These are phyloP conservation scores for Coranthus polyacanthus DNA, from an alignment of 2,797 vertebrate genomes.

Conservation along the genomic window DNA sequence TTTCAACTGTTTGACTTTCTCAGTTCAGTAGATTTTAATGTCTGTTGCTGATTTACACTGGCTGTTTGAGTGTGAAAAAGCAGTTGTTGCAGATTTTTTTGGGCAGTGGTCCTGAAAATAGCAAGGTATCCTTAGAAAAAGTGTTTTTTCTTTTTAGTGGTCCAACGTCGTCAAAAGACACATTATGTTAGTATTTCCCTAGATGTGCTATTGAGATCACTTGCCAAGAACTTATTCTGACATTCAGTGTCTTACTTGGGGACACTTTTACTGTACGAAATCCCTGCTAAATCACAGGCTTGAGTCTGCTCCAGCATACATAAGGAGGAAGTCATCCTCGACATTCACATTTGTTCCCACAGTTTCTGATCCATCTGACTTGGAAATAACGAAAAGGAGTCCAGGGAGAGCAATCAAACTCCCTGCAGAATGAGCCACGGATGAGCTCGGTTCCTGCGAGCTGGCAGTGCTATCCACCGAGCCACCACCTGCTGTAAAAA, in stretches of 20 bases:
- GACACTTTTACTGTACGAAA: conserved; percentile 33
- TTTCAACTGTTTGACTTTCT: too few relatives aligned
- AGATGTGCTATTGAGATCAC: conserved; percentile 41
- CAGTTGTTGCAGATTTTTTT: too few relatives aligned
- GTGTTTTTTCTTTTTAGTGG: too few relatives aligned
- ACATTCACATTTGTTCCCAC: conserved; percentile 32
- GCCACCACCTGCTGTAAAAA: conserved; percentile 42
- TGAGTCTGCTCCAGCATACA: conserved; percentile 51
- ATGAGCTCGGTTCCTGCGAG: conserved; percentile 10
- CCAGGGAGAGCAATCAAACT: conserved; percentile 61
- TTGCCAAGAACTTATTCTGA: conserved; percentile 21
- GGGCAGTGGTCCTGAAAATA: too few relatives aligned
- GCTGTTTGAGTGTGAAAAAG: too few relatives aligned
- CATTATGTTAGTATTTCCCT: too few relatives aligned
- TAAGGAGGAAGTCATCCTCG: conserved; percentile 40
- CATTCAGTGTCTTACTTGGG: conserved; percentile 34
- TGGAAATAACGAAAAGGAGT: conserved; percentile 48
- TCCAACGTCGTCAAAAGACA: too few relatives aligned
- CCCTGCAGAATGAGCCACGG: conserved; percentile 27
- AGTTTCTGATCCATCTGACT: conserved; percentile 60
- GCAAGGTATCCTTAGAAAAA: too few relatives aligned
- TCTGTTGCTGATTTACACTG: too few relatives aligned
- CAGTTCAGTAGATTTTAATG: too few relatives aligned
- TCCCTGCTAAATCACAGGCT: conserved; percentile 40
- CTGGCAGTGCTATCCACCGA: conserved; percentile 25